Base-by-base conservation (phyloP, 2,113 vertebrate species). In the Cranoglanis bouderius region DNA sequence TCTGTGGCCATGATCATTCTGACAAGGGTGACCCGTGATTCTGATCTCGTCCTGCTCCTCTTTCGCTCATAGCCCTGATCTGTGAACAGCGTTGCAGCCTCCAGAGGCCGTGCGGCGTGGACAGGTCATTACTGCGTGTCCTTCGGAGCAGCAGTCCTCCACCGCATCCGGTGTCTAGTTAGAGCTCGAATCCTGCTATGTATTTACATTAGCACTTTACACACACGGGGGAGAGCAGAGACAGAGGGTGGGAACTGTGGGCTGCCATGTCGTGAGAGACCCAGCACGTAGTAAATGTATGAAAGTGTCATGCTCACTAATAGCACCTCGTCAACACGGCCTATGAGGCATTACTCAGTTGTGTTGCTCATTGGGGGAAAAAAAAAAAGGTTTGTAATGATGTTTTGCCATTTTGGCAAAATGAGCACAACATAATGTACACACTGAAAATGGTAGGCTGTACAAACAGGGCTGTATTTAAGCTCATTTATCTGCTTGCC, bases 71-170 rank as follows among this genome's bases (percentile, higher is more conserved):
- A 87, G 92, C 90, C 91, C 91, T 95, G 93, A 95, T 94, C 94
- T 94, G 90, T 90, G 93, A 94, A 92, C 74, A 74, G 80, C 89
- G 93, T 92, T 92, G 86, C 57, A 78, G 90, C 91, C 91, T 92
- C 93, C 85, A 88, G 92, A 93, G 93, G 92, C 92, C 88, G 82
- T 89, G 81, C 89, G 85, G 92, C 80, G 91, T 93, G 93, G 92
- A 94, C 93, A 93, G 94, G 94, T 94, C 94, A 95, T 95, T 93
- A 94, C 92, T 86, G 92, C 70, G 59, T n/a, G 88, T 93, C 94
- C 93, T 96, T 95, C 94, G 94, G 93, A 94, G 92, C 70, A 85
- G 80, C 55, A 49, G 40, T 57, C 57, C 85, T 90, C 84, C 0
- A 63, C 86, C 67, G 67, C 85, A 88, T 84, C 91, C 91, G 63